These are phyloP conservation scores for Acanthurus leucopareius DNA, from an alignment of 2,797 vertebrate genomes.

Conservation along the genomic window DNA sequence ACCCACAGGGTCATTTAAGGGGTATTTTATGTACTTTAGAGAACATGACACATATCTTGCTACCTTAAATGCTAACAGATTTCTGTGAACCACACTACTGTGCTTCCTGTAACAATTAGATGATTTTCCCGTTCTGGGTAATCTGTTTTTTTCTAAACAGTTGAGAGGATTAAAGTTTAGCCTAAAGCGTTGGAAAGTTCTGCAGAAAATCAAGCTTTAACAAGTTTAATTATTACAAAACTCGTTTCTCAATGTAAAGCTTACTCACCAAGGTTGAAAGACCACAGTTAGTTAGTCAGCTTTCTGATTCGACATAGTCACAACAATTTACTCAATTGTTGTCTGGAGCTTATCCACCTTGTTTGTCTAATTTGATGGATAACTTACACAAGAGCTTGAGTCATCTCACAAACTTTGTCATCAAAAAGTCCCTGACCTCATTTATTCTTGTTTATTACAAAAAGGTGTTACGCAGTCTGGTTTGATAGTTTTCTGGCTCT, in stretches of 20 bases:
- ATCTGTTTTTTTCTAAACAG: constrained; percentile 60
- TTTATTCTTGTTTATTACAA: constrained; percentile 38
- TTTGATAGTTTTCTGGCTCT: constrained; percentile 45
- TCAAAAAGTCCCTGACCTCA: constrained; percentile 54
- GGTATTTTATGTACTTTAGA: constrained; percentile 44
- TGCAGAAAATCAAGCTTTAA: constrained; percentile 24
- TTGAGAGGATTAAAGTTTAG: constrained; percentile 25
- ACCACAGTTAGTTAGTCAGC: constrained; percentile 14
- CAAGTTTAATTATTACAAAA: constrained; percentile 15
- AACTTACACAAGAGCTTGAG: constrained; percentile 48
- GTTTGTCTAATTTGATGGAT: constrained; percentile 58
- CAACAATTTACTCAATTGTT: constrained; percentile 61
- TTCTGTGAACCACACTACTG: constrained; percentile 43
- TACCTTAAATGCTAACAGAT: constrained; percentile 72
- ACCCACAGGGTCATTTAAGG: constrained; percentile 44
- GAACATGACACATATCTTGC: constrained; percentile 57
- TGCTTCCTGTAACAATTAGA: constrained; percentile 57
- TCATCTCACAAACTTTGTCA: constrained; percentile 39
- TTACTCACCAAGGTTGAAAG: constrained; percentile 23
- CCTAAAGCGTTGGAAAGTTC: constrained; percentile 31
- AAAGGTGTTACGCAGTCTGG: constrained; percentile 33
- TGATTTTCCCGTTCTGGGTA: constrained; percentile 29
- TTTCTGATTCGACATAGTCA: constrained; percentile 56
- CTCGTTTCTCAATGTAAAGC: constrained; percentile 22
- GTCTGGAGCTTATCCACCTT: constrained; percentile 51